These are phyloP conservation scores for Callocephalon fimbriatum DNA, from an alignment of 2,113 vertebrate species.

Conservation along the genomic window DNA sequence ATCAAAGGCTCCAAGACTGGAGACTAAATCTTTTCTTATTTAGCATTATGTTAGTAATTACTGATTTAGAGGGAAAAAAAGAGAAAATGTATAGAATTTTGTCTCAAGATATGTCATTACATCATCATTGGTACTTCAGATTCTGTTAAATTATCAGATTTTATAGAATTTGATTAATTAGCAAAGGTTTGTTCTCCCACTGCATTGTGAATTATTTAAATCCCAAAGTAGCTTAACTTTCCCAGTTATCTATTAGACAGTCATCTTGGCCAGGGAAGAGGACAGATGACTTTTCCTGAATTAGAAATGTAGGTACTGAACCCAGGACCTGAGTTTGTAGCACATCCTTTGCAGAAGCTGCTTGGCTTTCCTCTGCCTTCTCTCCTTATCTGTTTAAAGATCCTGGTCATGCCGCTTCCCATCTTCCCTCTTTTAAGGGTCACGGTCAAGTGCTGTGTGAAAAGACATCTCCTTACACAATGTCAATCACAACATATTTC, in stretches of 20 bases:
- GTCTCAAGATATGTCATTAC: background rate
- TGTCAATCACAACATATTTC: background rate
- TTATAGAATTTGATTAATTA: slow-evolving; percentile 16
- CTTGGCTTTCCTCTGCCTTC: background rate
- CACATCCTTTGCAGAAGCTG: background rate
- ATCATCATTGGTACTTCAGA: background rate
- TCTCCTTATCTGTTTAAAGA: background rate
- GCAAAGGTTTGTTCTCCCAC: slow-evolving; percentile 4
- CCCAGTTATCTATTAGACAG: background rate
- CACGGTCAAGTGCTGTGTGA: background rate
- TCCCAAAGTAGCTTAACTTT: background rate
- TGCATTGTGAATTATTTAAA: slow-evolving; percentile 34
- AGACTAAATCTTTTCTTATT: slow-evolving; percentile 51
- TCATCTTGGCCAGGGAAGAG: background rate
- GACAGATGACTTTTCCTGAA: slow-evolving; percentile 8
- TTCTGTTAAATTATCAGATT: slow-evolving; percentile 20
- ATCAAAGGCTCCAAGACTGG: slow-evolving; percentile 30
- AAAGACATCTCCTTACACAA: background rate
- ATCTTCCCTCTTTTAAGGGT: background rate
- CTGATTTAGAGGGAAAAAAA: slow-evolving; percentile 17
- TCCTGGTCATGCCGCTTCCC: background rate
- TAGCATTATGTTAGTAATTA: slow-evolving; percentile 52
- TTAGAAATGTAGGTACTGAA: background rate
- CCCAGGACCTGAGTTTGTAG: background rate
- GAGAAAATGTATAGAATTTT: slow-evolving; percentile 8